Evolutionary conservation across 2,113 vertebrate genomes (phyloP).

Genomic region (Zosterops pallidus): DNA sequence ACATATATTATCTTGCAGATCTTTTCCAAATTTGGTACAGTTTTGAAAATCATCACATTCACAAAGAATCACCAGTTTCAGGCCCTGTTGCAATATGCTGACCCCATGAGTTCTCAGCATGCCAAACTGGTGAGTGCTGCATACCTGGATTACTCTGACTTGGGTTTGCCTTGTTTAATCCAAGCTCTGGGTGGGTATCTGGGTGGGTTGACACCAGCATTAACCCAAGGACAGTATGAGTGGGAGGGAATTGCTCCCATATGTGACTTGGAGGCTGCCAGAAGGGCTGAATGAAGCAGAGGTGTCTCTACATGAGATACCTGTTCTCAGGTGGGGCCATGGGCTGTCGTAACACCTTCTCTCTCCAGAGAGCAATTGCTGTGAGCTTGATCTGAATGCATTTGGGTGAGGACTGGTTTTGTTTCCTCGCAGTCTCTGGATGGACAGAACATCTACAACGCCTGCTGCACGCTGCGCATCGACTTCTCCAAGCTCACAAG

Average conservation of each 20-base stretch:
- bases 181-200: neutral
- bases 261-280: neutral
- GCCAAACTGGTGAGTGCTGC: slow-evolving; percentile 87
- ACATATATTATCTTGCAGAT: slow-evolving; percentile 76
- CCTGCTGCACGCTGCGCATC: slow-evolving; percentile 93
- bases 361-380: neutral
- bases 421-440: slow-evolving; percentile 83
- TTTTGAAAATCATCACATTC: slow-evolving; percentile 94
- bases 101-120: slow-evolving; percentile 87
- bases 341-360: neutral
- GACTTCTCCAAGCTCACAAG: slow-evolving; percentile 94
- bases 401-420: neutral
- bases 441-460: slow-evolving; percentile 97
- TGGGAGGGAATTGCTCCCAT: neutral
- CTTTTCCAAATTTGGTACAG: slow-evolving; percentile 94
- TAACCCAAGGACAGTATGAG: neutral
- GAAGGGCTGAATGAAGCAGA: neutral
- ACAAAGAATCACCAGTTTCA: slow-evolving; percentile 98
- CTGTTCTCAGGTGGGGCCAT: neutral
- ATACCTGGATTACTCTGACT: neutral
- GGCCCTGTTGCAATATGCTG: slow-evolving; percentile 89
- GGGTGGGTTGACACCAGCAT: neutral
- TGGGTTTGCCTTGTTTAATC: neutral
- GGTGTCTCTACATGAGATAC: no score
- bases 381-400: neutral